Conservation (phyloP, 2,888 invertebrate species). For the Erebia aethiops region DNA sequence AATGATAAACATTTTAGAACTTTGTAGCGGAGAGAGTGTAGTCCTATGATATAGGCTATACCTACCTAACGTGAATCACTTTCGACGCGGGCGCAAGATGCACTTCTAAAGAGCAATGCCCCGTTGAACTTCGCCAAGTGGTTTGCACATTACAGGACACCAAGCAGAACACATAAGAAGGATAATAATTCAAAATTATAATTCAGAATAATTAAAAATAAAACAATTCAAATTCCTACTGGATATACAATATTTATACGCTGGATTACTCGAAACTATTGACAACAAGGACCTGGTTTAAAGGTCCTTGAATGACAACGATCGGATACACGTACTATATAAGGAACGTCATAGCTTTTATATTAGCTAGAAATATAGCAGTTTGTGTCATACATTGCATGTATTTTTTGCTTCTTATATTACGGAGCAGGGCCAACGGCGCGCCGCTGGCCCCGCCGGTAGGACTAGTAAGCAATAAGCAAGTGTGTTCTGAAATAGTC, state of each 20-base stretch:
- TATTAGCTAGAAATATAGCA: slow-evolving; percentile 41
- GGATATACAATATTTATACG: not conserved
- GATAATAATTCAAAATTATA: not conserved
- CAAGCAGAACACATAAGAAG: not conserved
- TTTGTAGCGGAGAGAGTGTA: slow-evolving; percentile 18
- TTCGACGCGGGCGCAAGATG: slow-evolving; percentile 67
- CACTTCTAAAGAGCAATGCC: slow-evolving; percentile 76
- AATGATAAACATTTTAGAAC: slow-evolving; percentile 24
- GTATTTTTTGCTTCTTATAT: slow-evolving; percentile 56
- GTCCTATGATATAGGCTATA: too few species aligned
- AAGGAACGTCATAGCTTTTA: slow-evolving; percentile 28
- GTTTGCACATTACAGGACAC: slow-evolving; percentile 36
- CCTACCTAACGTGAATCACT: slow-evolving; percentile 60
- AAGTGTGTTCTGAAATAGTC: slow-evolving; percentile 79
- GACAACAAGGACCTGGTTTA: too few species aligned
- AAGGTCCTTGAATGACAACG: too few species aligned
- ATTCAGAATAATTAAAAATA: not conserved
- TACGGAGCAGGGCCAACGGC: slow-evolving; percentile 59
- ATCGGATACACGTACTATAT: slow-evolving; percentile 30
- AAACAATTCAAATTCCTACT: not conserved
- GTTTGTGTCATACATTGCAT: slow-evolving; percentile 40
- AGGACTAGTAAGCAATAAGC: slow-evolving; percentile 66
- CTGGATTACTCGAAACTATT: slow-evolving; percentile 16
- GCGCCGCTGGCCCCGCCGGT: too few species aligned
- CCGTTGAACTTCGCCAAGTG: slow-evolving; percentile 77